Percentiles rank a stretch among this genome's conserved stretches.
These are phyloP conservation scores for Camponotus pennsylvanicus DNA, from an alignment of 1,140 invertebrate species.

Conservation along the genomic window DNA sequence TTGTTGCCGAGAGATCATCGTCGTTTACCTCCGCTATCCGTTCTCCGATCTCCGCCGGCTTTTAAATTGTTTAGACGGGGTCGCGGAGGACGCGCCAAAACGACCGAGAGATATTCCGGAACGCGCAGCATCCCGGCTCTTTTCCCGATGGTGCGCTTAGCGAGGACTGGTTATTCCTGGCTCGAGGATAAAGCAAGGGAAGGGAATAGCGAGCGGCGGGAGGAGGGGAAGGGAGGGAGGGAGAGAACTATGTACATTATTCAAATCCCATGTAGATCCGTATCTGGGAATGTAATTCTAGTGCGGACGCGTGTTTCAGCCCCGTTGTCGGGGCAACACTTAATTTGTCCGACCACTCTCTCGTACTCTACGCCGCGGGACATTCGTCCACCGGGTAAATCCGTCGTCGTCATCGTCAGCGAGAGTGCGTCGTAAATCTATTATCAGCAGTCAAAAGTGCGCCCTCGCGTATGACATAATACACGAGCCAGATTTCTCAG, in stretches of 20 bases:
- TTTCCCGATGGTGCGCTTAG: conserved; percentile 38
- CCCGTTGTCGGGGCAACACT: conserved; percentile 77
- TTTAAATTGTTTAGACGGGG: conserved; percentile 63
- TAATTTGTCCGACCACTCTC: conserved; percentile 74
- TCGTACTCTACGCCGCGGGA: conserved; percentile 52
- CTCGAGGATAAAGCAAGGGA: conserved; percentile 40
- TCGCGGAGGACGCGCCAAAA: conserved; percentile 43
- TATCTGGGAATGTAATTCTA: conserved; percentile 80
- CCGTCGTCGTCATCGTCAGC: conserved; percentile 16
- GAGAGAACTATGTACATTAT: conserved; percentile 70
- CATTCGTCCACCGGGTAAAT: conserved; percentile 33
- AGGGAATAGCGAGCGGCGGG: not conserved
- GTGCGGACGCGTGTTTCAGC: conserved; percentile 76
- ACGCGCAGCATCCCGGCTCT: conserved; percentile 42
- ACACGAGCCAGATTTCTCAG: not conserved
- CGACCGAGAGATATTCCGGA: conserved; percentile 39
- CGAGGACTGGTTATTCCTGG: conserved; percentile 54
- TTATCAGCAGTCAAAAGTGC: conserved; percentile 34
- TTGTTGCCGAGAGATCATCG: conserved; percentile 53
- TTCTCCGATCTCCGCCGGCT: conserved; percentile 35
- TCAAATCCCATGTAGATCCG: conserved; percentile 79
- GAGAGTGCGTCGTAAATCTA: conserved; percentile 19
- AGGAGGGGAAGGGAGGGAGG: not conserved
- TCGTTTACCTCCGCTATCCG: conserved; percentile 56
- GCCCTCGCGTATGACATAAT: conserved; percentile 58